Base-by-base conservation (phyloP, 1,140 invertebrate species). In the Drosophila ananassae region DNA sequence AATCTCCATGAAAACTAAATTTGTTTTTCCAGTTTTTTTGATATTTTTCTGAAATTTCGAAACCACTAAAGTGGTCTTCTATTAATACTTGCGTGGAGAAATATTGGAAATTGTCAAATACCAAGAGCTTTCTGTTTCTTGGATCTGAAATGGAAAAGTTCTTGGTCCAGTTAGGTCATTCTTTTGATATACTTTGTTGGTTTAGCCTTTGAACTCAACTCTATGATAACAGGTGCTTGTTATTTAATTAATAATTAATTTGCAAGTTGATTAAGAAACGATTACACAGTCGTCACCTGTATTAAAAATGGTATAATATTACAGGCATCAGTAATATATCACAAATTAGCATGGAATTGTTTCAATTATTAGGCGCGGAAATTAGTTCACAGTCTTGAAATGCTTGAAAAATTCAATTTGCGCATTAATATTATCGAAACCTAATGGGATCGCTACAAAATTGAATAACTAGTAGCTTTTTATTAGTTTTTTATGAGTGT, bases 321-420 rank as follows among this genome's bases (percentile, higher is more conserved):
- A 21, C 28, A 41, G 13, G 21, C 30, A 12, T 13, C n/a, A 12
- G 0, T 44, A 64, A 17, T 25, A 63, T 21, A 34, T 51, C 59
- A 51, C 24, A 32, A 39, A 52, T 52, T 25, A 52, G 22, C 21
- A 67, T 67, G 3, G 21, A 63, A 48, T 32, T 34, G 3, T 24
- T 47, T 55, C 4, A 24, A 10, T 32, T 48, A 68, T 68, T 37
- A 46, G 57, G 66, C 10, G 63, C 47, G 63, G 47, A 30, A 55
- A 48, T 48, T 30, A 64, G 55, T 69, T 69, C 41, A 56, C 13
- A 55, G 21, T 32, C 13, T 47, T 48, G 44, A 17, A 68, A 12
- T 13, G 13, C 60, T 44, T n/a, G 17, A 22, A 17, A 50, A 52
- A 25, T 7, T 2, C 12, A 52, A 48, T 56, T 34, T 71, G 67